These are phyloP conservation scores for Drosophila subobscura DNA, from an alignment of 1,140 invertebrate species.

Conservation along the genomic window DNA sequence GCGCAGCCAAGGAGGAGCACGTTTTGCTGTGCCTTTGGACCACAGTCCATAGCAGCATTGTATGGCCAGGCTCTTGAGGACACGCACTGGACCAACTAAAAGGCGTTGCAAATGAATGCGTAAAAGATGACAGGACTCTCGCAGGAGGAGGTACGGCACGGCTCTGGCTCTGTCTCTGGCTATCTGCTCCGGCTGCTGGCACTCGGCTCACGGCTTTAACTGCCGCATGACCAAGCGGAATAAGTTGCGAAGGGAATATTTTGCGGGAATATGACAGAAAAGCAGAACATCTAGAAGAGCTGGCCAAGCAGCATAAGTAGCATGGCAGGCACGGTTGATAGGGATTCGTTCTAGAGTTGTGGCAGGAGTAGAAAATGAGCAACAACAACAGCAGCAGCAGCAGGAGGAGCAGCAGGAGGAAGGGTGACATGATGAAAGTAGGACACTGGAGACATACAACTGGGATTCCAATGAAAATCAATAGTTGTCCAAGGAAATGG, in stretches of 20 bases:
- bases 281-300: conserved; percentile 23
- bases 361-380: neutral
- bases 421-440: no score
- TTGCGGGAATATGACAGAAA: conserved; percentile 40
- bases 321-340: conserved; percentile 15
- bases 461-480: conserved; percentile 6
- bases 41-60: no score
- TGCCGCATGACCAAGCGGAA: conserved; percentile 53
- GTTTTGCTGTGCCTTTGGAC: no score
- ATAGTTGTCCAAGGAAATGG: conserved; percentile 1
- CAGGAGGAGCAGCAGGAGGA: neutral
- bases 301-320: conserved; percentile 34
- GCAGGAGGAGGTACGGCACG: conserved; percentile 19
- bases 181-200: no score
- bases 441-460: no score
- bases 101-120: conserved; percentile 69
- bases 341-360: conserved; percentile 1
- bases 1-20: no score
- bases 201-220: conserved; percentile 13
- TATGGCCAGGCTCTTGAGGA: neutral
- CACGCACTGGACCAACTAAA: conserved; percentile 40
- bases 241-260: conserved; percentile 31
- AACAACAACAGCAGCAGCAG: neutral
- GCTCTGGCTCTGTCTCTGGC: no score
- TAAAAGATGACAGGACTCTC: conserved; percentile 70